Conservation (phyloP, 2,888 invertebrate species). For the Harmothoe impar region DNA sequence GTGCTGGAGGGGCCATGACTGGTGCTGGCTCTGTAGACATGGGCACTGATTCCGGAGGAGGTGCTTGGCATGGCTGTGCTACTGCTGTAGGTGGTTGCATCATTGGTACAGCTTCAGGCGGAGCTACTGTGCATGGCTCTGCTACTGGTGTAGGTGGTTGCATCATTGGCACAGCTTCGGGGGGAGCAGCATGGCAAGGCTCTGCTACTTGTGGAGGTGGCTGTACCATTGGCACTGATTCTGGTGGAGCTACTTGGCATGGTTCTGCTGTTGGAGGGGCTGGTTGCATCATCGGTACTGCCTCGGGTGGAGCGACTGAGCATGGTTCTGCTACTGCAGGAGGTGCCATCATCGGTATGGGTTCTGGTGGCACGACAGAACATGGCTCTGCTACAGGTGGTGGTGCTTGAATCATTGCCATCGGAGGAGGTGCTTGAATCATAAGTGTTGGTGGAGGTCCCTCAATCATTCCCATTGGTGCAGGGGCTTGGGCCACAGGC, state of each 20-base stretch:
- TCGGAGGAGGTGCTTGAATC: not conserved
- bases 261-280: not conserved
- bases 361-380: not conserved
- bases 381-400: not conserved
- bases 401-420: not conserved
- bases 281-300: not conserved
- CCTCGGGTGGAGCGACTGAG: not conserved
- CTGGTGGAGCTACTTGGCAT: not conserved
- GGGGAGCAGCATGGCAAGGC: not conserved
- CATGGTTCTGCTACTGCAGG: not conserved
- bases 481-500: not conserved
- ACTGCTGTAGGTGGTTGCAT: not conserved
- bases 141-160: not conserved
- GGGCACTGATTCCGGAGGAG: not conserved
- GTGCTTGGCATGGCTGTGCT: not conserved
- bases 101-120: not conserved
- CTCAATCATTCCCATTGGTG: no score
- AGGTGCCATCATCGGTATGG: not conserved
- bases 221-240: not conserved
- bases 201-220: not conserved
- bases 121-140: not conserved
- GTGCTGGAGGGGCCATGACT: not conserved
- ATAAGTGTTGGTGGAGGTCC: not conserved
- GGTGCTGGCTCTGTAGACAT: not conserved
- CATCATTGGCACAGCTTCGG: not conserved